Evolutionary conservation across 2,888 invertebrate genomes (phyloP), one percentile per base, ranked within the genome.

Genomic region (Hololepta plana): DNA sequence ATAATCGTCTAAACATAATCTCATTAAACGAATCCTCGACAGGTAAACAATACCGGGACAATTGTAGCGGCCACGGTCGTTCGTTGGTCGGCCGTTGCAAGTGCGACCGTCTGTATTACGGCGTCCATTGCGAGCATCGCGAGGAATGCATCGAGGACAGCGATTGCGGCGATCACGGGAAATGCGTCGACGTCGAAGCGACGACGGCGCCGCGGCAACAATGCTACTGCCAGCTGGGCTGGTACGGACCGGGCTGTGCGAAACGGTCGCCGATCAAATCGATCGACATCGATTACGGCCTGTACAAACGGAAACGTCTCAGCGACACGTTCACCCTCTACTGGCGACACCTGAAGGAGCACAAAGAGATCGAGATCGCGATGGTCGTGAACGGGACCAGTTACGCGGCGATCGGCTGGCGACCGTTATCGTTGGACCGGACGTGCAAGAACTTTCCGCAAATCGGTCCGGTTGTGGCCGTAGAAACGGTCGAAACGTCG

Each of bases 361-460:
- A 72, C 15, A 67, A 67, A n/a, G 91, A 93, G 55, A 60, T 93
- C 13, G 93, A 93, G 51, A 63, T 88, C 12, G 69, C 90, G 1
- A 67, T 91, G 55, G 68, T 76, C 24, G 85, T 80, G n/a, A 85
- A 88, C 39, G 73, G 85, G 2, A 77, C 79, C 1, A 80, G 85
- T 8, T 95, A 87, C 59, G 75, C 73, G 3, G 87, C 75, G 4
- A 39, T 95, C 4, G 95, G 95, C n/a, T 95, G 93, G 91, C 63
- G 91, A 28, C 88, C 93, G 1, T 63, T 60, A 20, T 64, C 66
- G 6, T 44, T 82, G 28, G 79, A 74, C 1, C 69, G 76, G 11
- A 62, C 67, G 27, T 87, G 87, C 47, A 75, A 75, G 43, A 76
- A 81, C 40, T 82, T 82, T 49, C 87, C 87, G 1, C 60, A 71